Evolutionary conservation across 2,888 invertebrate species (phyloP), one percentile per base, ranked within the genome.

Genomic region (Yponomeuta malinellus): DNA sequence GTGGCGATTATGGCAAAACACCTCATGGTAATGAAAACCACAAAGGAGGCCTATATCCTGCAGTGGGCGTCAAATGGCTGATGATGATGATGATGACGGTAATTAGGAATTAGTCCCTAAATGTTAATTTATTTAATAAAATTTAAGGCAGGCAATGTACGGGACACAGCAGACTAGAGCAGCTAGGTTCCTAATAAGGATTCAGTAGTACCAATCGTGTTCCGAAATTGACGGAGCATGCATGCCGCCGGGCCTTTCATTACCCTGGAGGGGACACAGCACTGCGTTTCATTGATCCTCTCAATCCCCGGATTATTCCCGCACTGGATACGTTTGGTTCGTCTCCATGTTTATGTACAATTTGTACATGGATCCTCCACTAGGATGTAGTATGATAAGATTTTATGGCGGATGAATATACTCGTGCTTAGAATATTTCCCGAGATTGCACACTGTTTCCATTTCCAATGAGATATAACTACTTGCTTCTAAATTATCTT

Each of bases 211-310:
- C 52, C 15, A 75, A 74, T 78, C 29, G 33, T 65, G 33, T 29
- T 65, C 12, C 65, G 31, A 65, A 29, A 33, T 65, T 29, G 65
- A 33, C 65, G 29, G 65, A 33, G 43, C 29, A 12, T 23, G 33
- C 65, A 65, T 65, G 33, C 33, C 65, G 65, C 12, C 65, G 65
- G 65, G 65, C 65, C 66, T 59, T 71, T 67, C 66, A 71, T 71
- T 71, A 73, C 75, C 76, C 79, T 73, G 72, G 74, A 74, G 79
- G 77, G 72, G 74, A 76, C 77, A 79, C 72, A 74, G 73, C 73
- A 73, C 48, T 74, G 74, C 74, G 73, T 75, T 81, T 77, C 79
- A 81, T 81, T 80, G 80, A 81, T 82, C 82, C 76, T 73, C 75
- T 73, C 72, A 23, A 48, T 59, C 52, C 52, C 52, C 52, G 15